These are phyloP conservation scores for Parnassius mnemosyne DNA, from an alignment of 2,888 invertebrate genomes.

Conservation along the genomic window DNA sequence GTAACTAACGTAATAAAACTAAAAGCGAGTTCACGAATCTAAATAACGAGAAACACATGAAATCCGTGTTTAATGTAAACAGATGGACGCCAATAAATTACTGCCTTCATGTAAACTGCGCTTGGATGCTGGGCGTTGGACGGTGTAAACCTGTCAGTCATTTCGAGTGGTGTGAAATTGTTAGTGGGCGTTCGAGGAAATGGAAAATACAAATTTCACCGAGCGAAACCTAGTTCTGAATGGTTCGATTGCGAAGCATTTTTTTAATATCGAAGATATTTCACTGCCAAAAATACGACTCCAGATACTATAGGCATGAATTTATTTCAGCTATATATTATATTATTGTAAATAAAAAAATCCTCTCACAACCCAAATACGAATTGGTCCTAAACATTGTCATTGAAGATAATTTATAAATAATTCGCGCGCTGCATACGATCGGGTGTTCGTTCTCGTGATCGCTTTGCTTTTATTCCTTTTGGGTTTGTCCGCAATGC, in stretches of 20 bases:
- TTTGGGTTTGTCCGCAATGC: conserved; percentile 52
- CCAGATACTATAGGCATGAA: too few species aligned
- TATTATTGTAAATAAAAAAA: too few species aligned
- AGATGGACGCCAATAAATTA: conserved; percentile 60
- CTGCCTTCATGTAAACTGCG: conserved; percentile 41
- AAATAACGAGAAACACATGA: conserved; percentile 42
- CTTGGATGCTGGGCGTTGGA: conserved; percentile 39
- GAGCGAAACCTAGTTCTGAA: conserved; percentile 6
- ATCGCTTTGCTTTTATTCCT: conserved; percentile 45
- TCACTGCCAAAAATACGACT: neutral
- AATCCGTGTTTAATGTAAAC: conserved; percentile 51
- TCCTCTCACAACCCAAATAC: too few species aligned
- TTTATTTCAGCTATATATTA: too few species aligned
- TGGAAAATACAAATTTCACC: conserved; percentile 8
- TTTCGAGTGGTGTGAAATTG: conserved; percentile 33
- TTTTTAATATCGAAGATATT: neutral
- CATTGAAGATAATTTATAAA: neutral
- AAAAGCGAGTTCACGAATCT: conserved; percentile 40
- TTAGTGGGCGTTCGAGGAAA: conserved; percentile 25
- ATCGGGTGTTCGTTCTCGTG: conserved; percentile 41
- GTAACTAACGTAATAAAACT: conserved; percentile 48
- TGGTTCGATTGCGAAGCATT: neutral
- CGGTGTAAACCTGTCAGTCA: neutral
- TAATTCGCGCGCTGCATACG: neutral
- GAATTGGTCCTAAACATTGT: too few species aligned